These are phyloP conservation scores for Sphaerophoria taeniata DNA, from an alignment of 2,888 invertebrate genomes.

Conservation along the genomic window DNA sequence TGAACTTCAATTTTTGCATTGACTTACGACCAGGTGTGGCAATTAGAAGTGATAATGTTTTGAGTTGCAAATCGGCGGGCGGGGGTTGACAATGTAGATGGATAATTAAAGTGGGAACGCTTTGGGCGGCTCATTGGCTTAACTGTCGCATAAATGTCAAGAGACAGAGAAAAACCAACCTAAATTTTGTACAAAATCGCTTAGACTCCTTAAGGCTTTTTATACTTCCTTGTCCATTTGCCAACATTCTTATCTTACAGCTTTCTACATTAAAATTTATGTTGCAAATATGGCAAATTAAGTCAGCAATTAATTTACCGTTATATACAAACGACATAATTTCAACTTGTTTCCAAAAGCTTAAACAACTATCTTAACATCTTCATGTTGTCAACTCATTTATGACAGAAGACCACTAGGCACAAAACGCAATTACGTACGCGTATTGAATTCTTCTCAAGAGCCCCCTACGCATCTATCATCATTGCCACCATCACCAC, in stretches of 20 bases:
- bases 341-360: slow-evolving; percentile 62
- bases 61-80: background rate
- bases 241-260: background rate
- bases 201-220: slow-evolving; percentile 4
- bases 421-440: slow-evolving; percentile 64
- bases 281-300: slow-evolving; percentile 21
- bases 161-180: background rate
- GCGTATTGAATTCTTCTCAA: slow-evolving; percentile 50
- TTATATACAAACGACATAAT: slow-evolving; percentile 66
- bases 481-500: background rate
- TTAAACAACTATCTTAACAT: slow-evolving; percentile 50
- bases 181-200: background rate
- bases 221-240: background rate
- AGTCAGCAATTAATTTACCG: slow-evolving; percentile 60
- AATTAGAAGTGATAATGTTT: slow-evolving; percentile 7
- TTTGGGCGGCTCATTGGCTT: background rate
- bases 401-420: slow-evolving; percentile 12
- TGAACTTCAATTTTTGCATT: slow-evolving; percentile 54
- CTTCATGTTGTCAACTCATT: slow-evolving; percentile 28
- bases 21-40: slow-evolving; percentile 11
- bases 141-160: slow-evolving; percentile 3
- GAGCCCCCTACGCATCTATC: slow-evolving; percentile 16
- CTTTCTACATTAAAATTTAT: slow-evolving; percentile 8
- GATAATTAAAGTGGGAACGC: slow-evolving; percentile 4
- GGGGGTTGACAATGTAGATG: background rate